A percentile compares a stretch with the other conserved stretches of the same genome.
Evolutionary conservation across 1,140 invertebrate genomes (phyloP).

Genomic region (Drosophila jambulina): DNA sequence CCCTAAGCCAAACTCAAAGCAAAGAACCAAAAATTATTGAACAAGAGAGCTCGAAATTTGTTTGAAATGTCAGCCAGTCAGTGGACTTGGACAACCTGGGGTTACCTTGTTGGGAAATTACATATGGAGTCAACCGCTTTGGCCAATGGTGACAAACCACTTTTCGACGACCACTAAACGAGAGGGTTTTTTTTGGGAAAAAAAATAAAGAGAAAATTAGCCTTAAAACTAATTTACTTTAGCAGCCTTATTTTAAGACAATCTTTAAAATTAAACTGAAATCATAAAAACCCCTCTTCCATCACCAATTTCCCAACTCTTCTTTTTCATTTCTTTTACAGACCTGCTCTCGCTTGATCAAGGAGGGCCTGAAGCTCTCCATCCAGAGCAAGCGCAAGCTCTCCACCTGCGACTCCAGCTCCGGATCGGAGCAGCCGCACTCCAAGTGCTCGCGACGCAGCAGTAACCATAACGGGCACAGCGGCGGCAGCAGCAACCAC

Average conservation of each 20-base stretch:
- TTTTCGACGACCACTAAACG: slow-evolving; percentile 29
- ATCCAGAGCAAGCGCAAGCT: slow-evolving; percentile 94
- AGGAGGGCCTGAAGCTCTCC: slow-evolving; percentile 94
- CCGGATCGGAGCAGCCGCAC: slow-evolving; percentile 86
- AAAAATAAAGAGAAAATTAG: background rate
- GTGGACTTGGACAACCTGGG: slow-evolving; percentile 42
- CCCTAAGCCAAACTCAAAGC: background rate
- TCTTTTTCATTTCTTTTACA: slow-evolving; percentile 81
- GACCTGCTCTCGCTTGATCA: slow-evolving; percentile 95
- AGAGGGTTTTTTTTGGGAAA: background rate
- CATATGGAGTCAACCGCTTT: slow-evolving; percentile 31
- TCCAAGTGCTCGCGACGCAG: slow-evolving; percentile 74
- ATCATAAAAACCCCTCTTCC: background rate
- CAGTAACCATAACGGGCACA: slow-evolving; percentile 29
- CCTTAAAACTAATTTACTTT: background rate
- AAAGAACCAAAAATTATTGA: background rate
- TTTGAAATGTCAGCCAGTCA: slow-evolving; percentile 21
- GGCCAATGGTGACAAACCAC: slow-evolving; percentile 77
- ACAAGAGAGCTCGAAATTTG: slow-evolving; percentile 2
- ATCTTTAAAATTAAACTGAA: background rate
- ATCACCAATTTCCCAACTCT: slow-evolving; percentile 15
- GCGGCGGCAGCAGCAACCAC: slow-evolving; percentile 12
- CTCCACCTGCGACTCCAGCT: slow-evolving; percentile 87
- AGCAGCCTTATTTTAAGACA: background rate
- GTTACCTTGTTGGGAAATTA: slow-evolving; percentile 53